Evolutionary conservation across 1,140 invertebrate genomes (phyloP).

Genomic region (Penaeus chinensis): DNA sequence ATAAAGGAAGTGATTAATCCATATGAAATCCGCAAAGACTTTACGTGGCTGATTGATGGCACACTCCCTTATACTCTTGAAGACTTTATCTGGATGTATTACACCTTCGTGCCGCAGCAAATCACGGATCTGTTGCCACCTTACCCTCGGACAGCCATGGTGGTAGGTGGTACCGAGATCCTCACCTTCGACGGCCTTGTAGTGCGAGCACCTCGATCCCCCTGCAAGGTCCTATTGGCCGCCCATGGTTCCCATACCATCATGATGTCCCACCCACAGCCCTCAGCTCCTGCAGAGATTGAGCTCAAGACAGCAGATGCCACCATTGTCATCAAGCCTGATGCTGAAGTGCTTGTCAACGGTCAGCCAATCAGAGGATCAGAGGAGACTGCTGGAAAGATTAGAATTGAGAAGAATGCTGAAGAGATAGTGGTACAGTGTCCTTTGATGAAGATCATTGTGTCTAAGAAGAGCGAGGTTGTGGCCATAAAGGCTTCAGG

Average conservation of each 20-base stretch:
- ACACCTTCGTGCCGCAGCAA: neutral
- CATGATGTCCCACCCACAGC: conserved; percentile 43
- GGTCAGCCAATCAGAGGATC: neutral
- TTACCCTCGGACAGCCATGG: conserved; percentile 33
- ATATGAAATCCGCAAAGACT: too few relatives aligned
- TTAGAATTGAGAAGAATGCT: conserved; percentile 3
- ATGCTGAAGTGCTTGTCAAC: conserved; percentile 22
- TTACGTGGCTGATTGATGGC: too few relatives aligned
- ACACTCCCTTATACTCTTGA: conserved; percentile 10
- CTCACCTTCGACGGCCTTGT: conserved; percentile 48
- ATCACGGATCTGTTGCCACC: conserved; percentile 1
- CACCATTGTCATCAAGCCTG: conserved; percentile 28
- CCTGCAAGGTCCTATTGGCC: conserved; percentile 40
- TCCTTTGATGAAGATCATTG: conserved; percentile 17
- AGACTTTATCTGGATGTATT: neutral
- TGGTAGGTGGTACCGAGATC: conserved; percentile 39
- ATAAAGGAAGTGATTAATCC: too few relatives aligned
- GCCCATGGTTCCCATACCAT: neutral
- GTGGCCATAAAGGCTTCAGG: conserved; percentile 32
- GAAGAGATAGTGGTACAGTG: neutral
- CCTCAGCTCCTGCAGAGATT: neutral
- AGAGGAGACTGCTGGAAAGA: neutral
- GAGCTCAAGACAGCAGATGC: neutral
- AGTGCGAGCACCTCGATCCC: conserved; percentile 38
- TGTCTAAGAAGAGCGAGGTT: conserved; percentile 1